Conservation (phyloP, 2,113 vertebrate genomes). For the Eudorcas thomsonii region DNA sequence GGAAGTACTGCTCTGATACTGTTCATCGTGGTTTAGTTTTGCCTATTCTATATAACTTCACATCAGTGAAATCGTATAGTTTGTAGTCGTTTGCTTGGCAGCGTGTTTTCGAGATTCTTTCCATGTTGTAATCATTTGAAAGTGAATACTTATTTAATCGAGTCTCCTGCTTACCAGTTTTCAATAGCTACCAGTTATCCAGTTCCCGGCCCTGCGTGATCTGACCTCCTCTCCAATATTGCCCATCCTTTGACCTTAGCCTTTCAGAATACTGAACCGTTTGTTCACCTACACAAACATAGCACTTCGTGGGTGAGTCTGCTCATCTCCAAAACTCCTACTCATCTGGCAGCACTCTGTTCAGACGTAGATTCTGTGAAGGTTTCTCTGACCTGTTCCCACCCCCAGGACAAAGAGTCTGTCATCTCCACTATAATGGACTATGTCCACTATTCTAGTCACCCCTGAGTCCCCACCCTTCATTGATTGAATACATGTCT, state of each 20-base stretch:
- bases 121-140: not conserved
- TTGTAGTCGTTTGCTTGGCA: not conserved
- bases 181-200: not conserved
- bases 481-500: not conserved
- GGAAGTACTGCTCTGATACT: not conserved
- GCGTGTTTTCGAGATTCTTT: not conserved
- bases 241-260: not conserved
- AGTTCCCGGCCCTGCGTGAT: not conserved
- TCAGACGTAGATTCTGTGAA: not conserved
- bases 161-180: not conserved
- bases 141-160: not conserved
- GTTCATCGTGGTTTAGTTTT: not conserved
- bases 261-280: not conserved
- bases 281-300: slow-evolving; percentile 15
- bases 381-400: not conserved
- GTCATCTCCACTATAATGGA: not conserved
- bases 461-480: not conserved
- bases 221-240: not conserved
- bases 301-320: not conserved
- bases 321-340: not conserved
- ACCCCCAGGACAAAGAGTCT: not conserved
- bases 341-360: not conserved
- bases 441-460: not conserved
- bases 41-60: not conserved
- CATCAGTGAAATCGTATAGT: not conserved